phyloP scores from a whole-genome alignment of 2,797 vertebrate species.

The Danio albolineatus region DNA sequence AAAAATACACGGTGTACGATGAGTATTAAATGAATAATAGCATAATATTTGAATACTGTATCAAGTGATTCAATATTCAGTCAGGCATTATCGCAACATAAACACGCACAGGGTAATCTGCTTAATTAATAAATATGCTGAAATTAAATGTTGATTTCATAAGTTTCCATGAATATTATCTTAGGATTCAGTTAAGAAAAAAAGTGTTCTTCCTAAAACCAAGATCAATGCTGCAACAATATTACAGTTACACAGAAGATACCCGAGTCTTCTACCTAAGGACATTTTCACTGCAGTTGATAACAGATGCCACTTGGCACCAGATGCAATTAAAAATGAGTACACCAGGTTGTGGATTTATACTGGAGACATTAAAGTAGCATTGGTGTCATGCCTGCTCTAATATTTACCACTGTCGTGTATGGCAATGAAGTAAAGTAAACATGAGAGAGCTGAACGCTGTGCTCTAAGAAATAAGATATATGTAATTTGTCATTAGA shows the following conservation, averaged over 20 bases:
- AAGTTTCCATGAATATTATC: too few relatives aligned
- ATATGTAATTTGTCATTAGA: too few relatives aligned
- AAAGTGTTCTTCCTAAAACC: too few relatives aligned
- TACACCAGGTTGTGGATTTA: neutral
- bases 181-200: too few relatives aligned
- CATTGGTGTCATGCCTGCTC: neutral
- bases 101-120: too few relatives aligned
- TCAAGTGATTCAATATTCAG: neutral
- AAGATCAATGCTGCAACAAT: too few relatives aligned
- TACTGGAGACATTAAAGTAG: neutral
- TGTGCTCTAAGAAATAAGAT: too few relatives aligned
- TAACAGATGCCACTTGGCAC: neutral
- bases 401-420: neutral
- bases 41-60: neutral
- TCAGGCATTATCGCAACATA: neutral
- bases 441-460: constrained; percentile 2
- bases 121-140: too few relatives aligned
- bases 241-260: too few relatives aligned
- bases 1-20: neutral
- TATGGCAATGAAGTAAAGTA: neutral
- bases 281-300: neutral
- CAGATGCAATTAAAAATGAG: neutral
- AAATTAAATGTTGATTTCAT: too few relatives aligned
- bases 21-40: neutral
- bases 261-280: neutral